phyloP scores from a whole-genome alignment of 2,888 invertebrate genomes.

The Seira ritae region DNA sequence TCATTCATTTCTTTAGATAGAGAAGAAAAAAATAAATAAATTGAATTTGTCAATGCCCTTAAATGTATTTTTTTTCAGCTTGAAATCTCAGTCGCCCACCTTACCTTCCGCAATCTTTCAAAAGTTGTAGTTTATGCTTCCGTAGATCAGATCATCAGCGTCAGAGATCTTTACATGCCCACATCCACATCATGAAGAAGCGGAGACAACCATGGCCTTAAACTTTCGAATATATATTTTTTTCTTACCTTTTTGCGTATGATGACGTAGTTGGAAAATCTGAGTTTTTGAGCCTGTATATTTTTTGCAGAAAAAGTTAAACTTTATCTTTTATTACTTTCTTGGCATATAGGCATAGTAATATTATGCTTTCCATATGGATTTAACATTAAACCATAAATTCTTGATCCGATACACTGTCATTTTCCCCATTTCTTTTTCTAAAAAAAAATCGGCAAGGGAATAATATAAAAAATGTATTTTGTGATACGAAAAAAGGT shows the following conservation, averaged over 20 bases:
- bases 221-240: background rate
- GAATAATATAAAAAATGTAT: background rate
- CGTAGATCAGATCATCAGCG: no score
- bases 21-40: no score
- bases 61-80: no score
- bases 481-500: background rate
- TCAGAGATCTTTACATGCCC: no score
- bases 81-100: no score
- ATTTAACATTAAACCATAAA: background rate
- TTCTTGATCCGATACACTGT: background rate
- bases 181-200: no score
- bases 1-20: no score
- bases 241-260: background rate
- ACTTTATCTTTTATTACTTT: background rate
- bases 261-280: background rate
- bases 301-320: background rate
- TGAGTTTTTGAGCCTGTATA: background rate
- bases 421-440: background rate
- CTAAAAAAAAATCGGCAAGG: background rate
- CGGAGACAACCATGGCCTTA: background rate
- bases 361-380: no score
- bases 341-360: background rate
- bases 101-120: no score
- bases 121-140: no score
- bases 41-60: no score